Conservation (phyloP, 2,888 invertebrate species). For the Branchipolynoe longqiensis region DNA sequence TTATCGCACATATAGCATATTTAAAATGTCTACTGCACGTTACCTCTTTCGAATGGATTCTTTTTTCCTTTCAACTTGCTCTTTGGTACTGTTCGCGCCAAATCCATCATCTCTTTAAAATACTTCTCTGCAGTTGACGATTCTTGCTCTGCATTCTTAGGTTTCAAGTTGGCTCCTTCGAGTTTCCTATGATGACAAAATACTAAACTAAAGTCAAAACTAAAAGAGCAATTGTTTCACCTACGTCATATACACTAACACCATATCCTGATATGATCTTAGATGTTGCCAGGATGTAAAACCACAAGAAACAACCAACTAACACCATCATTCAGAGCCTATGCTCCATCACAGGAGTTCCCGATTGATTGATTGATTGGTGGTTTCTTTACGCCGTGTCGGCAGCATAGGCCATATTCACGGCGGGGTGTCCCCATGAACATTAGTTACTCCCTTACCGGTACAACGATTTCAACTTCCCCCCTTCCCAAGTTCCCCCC, state of each 20-base stretch:
- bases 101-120: conserved; percentile 38
- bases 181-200: conserved; percentile 31
- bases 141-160: conserved; percentile 56
- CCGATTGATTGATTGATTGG: too few species aligned
- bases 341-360: too few species aligned
- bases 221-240: neutral
- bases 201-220: neutral
- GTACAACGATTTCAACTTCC: too few species aligned
- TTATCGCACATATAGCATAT: neutral
- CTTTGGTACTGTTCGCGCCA: conserved; percentile 22
- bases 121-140: conserved; percentile 61
- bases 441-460: too few species aligned
- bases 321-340: too few species aligned
- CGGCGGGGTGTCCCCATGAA: too few species aligned
- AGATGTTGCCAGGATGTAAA: neutral
- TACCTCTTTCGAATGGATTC: conserved; percentile 59
- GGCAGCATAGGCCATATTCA: too few species aligned
- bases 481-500: too few species aligned
- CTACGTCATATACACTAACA: neutral
- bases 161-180: conserved; percentile 6
- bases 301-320: neutral
- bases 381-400: too few species aligned
- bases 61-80: neutral
- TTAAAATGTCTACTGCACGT: neutral
- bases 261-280: too few species aligned